Evolutionary conservation across 2,797 vertebrate species (phyloP), one percentile per base, ranked within the genome.

Genomic region (Poeciliopsis paucimaculata): DNA sequence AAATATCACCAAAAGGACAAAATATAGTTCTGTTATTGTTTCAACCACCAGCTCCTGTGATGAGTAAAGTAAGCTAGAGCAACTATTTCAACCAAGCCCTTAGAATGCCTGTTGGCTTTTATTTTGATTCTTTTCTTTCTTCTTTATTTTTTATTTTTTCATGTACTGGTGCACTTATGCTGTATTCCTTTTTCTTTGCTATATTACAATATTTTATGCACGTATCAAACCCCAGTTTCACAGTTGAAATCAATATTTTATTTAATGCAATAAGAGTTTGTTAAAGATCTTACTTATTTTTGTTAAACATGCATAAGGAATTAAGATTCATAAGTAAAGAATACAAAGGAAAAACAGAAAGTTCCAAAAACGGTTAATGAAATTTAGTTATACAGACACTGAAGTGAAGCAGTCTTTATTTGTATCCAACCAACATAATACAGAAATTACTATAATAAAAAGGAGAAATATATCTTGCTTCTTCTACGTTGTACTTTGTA

Each of bases 1-100:
- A 34, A 64, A 36, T 64, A 80, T 77, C 15, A 84, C 80, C 77
- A 82, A 86, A 20, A 20, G 85, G 91, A 90, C 79, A 87, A 86
- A 78, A 77, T 18, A 0, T 46, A 75, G n/a, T 85, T 81, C 78
- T 84, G 72, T 81, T 71, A 75, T 79, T 79, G 87, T 77, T 86
- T 84, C 80, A 41, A 51, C 81, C n/a, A 43, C 73, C 13, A 4
- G 28, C 5, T 34, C 0, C 57, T 62, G 34, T 62, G 57, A 34
- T 62, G 26, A 62, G 5, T 62, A 34, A 62, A 16, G 2, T 13
- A 16, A 7, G 57, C 28, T 5, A 16, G 5, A 62, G 13, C 28
- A 62, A 7, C 57, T 0, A 8, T 62, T 62, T 62, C 57, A 34
- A 16, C 28, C 31, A 1, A 28, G 57, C 34, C 28, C 28, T 34